phyloP scores from a whole-genome alignment of 2,113 vertebrate species.

The Siphamia tubifer region DNA sequence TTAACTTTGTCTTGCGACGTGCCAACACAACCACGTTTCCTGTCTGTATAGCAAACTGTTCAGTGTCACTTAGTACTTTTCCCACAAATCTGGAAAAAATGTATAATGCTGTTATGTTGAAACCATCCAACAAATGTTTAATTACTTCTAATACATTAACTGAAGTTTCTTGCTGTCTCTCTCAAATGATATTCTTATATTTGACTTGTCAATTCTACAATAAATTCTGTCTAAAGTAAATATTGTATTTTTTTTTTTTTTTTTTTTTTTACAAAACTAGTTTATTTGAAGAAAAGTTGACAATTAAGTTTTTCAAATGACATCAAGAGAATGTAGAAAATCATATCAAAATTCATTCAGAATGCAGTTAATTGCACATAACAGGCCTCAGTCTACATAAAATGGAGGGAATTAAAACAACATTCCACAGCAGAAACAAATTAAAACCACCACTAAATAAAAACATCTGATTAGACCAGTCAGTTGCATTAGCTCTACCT shows the following conservation, averaged over 20 bases:
- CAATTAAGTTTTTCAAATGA: slow-evolving; percentile 58
- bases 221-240: slow-evolving; percentile 32
- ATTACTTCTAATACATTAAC: background rate
- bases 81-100: background rate
- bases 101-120: background rate
- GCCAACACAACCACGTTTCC: background rate
- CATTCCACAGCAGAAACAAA: background rate
- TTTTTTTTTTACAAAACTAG: slow-evolving; percentile 80
- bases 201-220: slow-evolving; percentile 33
- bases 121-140: slow-evolving; percentile 12
- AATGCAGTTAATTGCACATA: background rate
- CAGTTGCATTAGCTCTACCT: background rate
- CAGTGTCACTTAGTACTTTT: background rate
- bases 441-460: background rate
- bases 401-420: background rate
- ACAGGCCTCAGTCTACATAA: background rate
- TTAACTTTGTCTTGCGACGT: slow-evolving; percentile 44
- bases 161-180: slow-evolving; percentile 16
- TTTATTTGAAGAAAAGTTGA: slow-evolving; percentile 84
- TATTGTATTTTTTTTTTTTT: slow-evolving; percentile 7
- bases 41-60: background rate
- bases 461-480: background rate
- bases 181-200: slow-evolving; percentile 7
- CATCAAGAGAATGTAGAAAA: slow-evolving; percentile 54
- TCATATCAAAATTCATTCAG: slow-evolving; percentile 36